Evolutionary conservation across 1,140 invertebrate species (phyloP).

Genomic region (Drosophila trapezifrons): DNA sequence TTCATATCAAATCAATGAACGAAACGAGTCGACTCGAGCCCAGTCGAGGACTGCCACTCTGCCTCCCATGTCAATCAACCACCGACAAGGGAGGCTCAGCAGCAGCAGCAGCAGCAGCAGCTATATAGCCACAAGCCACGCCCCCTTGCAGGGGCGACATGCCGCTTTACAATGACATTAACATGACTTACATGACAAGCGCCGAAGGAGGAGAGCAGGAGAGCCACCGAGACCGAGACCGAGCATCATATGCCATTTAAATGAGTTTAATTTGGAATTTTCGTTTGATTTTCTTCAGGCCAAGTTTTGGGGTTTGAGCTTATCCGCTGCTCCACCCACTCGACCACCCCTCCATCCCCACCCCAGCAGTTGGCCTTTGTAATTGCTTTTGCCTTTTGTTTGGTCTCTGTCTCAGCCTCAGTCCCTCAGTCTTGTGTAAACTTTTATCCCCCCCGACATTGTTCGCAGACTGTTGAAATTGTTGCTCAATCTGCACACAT

Average conservation of each 20-base stretch:
- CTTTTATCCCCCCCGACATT: constrained; percentile 52
- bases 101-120: constrained; percentile 18
- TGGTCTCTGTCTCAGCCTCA: constrained; percentile 58
- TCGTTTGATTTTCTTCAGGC: constrained; percentile 73
- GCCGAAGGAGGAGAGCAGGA: neutral
- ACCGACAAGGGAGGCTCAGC: constrained; percentile 23
- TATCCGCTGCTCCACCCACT: constrained; percentile 1
- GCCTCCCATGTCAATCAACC: constrained; percentile 68
- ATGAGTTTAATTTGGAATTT: constrained; percentile 79
- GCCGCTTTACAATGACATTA: constrained; percentile 57
- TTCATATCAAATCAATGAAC: constrained; percentile 78
- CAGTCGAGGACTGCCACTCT: constrained; percentile 18
- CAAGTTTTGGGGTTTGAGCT: constrained; percentile 31
- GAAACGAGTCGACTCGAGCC: constrained; percentile 22
- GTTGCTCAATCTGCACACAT: constrained; percentile 57
- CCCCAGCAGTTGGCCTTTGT: constrained; percentile 40
- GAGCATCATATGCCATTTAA: constrained; percentile 61
- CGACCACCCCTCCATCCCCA: neutral
- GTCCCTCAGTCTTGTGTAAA: constrained; percentile 61
- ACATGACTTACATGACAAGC: constrained; percentile 63
- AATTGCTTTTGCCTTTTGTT: constrained; percentile 78
- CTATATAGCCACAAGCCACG: constrained; percentile 10
- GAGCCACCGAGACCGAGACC: constrained; percentile 8
- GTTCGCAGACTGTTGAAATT: constrained; percentile 66
- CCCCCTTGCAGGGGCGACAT: constrained; percentile 14